Evolutionary conservation across 2,888 invertebrate species (phyloP), one percentile per base, ranked within the genome.

Genomic region (Meteorus cinctellus): DNA sequence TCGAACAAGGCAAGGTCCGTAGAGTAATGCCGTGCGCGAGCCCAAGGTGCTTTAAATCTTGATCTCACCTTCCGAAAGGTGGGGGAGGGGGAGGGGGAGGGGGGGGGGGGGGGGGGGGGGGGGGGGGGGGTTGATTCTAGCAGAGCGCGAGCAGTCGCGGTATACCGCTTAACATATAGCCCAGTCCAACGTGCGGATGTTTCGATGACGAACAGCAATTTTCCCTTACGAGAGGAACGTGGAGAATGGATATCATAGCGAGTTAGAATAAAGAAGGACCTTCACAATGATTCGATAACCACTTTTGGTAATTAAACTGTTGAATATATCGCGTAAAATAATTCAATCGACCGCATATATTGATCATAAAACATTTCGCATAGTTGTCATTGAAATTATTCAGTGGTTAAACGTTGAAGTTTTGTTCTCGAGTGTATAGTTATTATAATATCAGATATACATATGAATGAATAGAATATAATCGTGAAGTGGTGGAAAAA

Each of bases 91-190:
- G 82, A 87, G 87, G 88, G 86, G 88, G 85, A 87, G 86, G 88
- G 88, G 88, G 88, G 86, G 87, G 87, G 84, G 84, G 84, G 84
- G 84, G 84, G 85, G 87, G 86, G 87, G 88, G 88, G 87, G 87
- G 88, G 85, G 88, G 88, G 88, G 88, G 87, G 87, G 88, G 86
- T 88, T 86, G 88, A 88, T 88, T 87, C 88, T 88, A 88, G 88
- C 88, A 86, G 85, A 87, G 87, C 85, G 88, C 87, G 87, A 88
- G 86, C 88, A 88, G 88, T 80, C 81, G 79, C 79, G 78, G 81
- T 78, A 78, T 79, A 78, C 74, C 19, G n/a, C 16, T 24, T 24
- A 70, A 51, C 36, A 70, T 75, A 75, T 75, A 41, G 65, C 45
- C 75, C 62, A 41, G 41, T 59, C 60, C 1, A 45, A 63, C 48